A percentile compares a stretch with the other conserved stretches of the same genome.
Conservation (phyloP, 1,140 invertebrate genomes). For the Theocolax elegans region DNA sequence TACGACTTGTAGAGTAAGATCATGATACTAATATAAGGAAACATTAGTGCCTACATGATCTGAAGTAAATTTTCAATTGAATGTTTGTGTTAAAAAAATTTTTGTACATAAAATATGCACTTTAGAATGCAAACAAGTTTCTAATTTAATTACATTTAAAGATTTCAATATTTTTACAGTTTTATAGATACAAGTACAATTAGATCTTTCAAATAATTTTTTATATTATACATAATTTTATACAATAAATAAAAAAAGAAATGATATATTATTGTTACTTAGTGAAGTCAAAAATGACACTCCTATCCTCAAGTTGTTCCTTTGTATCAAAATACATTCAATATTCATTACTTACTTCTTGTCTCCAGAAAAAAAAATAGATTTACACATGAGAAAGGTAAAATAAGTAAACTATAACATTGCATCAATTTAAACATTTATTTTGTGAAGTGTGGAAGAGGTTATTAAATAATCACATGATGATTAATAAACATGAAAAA, state of each 20-base stretch:
- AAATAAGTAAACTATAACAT: too few relatives aligned
- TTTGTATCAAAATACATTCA: not conserved
- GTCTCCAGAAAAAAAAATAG: conserved; percentile 50
- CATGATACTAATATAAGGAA: not conserved
- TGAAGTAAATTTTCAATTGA: conserved; percentile 17
- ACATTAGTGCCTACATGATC: conserved; percentile 11
- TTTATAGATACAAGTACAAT: not conserved
- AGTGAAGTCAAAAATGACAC: not conserved
- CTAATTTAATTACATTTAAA: conserved; percentile 18
- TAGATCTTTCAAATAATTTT: not conserved
- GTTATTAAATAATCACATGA: conserved; percentile 25
- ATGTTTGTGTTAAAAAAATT: conserved; percentile 1
- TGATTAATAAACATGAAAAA: conserved; percentile 9
- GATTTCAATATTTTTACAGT: conserved; percentile 21
- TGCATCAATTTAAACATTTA: conserved; percentile 39
- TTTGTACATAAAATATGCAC: conserved; percentile 16
- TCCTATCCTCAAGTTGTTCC: conserved; percentile 3
- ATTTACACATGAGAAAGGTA: too few relatives aligned
- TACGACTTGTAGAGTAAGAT: conserved; percentile 26
- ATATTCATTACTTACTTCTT: conserved; percentile 54
- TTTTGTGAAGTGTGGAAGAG: conserved; percentile 38
- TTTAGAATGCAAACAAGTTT: not conserved
- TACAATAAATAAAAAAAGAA: not conserved
- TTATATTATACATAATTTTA: conserved; percentile 15
- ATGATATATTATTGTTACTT: conserved; percentile 17